These are phyloP conservation scores for Dicrurus megarhynchus DNA, from an alignment of 2,113 vertebrate species.

Conservation along the genomic window DNA sequence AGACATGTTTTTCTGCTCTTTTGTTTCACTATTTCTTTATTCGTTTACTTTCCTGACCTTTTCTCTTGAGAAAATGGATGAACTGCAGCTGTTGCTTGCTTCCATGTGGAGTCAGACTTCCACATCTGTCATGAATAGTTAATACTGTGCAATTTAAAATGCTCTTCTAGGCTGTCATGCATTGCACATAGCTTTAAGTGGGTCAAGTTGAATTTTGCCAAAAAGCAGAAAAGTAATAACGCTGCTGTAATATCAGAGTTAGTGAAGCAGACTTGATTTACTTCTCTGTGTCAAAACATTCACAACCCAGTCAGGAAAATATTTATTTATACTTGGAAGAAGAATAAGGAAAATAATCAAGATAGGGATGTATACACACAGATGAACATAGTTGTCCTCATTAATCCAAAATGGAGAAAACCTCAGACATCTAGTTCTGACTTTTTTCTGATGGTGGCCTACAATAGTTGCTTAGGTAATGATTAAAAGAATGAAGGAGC, in stretches of 20 bases:
- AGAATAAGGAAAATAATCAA: background rate
- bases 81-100: background rate
- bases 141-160: background rate
- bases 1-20: background rate
- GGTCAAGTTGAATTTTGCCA: background rate
- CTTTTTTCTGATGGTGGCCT: background rate
- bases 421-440: background rate
- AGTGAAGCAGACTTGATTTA: background rate
- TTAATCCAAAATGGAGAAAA: background rate
- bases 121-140: background rate
- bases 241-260: background rate
- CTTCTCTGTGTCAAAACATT: background rate
- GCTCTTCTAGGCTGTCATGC: background rate
- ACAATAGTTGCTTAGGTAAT: background rate
- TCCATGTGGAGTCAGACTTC: background rate
- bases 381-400: background rate
- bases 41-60: background rate
- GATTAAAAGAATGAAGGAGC: background rate
- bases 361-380: background rate
- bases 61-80: background rate
- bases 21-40: background rate
- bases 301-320: background rate
- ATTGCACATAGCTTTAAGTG: background rate
- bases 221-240: background rate
- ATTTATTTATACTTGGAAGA: background rate